Base-by-base conservation (phyloP, 2,888 invertebrate species). In the Drosophila ezoana region DNA sequence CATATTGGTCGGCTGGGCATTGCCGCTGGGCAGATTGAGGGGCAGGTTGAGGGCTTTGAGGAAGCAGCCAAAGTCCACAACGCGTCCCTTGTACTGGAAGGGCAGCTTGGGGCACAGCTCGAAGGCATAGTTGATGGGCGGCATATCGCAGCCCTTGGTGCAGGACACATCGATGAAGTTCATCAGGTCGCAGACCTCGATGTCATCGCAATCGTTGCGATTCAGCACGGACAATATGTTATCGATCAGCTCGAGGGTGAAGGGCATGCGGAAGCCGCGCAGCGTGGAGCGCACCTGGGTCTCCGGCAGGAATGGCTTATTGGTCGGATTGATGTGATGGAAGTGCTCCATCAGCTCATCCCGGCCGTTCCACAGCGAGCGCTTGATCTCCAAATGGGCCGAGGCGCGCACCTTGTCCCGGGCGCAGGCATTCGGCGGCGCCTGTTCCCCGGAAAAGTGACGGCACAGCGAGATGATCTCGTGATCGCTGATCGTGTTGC, bases 391-490 rank as follows among this genome's bases (percentile, higher is more conserved):
- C 18, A 95, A 94, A 76, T 96, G 95, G 1, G 95, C 94, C 40
- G 96, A 92, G 0, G 95, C 83, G 73, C 96, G 93, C 88, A 77
- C 94, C 92, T 64, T 93, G 84, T 87, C 93, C 33, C 90, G 91
- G 74, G 89, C 89, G 86, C 90, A 92, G n/a, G 79, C 61, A 77
- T 90, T 79, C 6, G 92, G 90, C 33, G 93, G 93, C 6, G 92
- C 91, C 76, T 93, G 93, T 71, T 94, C 94, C 0, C 95, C 95
- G 0, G 95, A 95, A 90, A 96, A 97, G 76, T 94, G 93, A 64
- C 97, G 94, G 3, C 95, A 94, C 9, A 97, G 91, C 0, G 96
- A 95, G 1, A 97, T 93, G 89, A 96, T 95, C 92, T 97, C 97
- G 71, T 97, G 97, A 84, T 97, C 96, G 0, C 95, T 95, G 91